Evolutionary conservation across 2,797 vertebrate species (phyloP).

Genomic region (Octomys mimax): DNA sequence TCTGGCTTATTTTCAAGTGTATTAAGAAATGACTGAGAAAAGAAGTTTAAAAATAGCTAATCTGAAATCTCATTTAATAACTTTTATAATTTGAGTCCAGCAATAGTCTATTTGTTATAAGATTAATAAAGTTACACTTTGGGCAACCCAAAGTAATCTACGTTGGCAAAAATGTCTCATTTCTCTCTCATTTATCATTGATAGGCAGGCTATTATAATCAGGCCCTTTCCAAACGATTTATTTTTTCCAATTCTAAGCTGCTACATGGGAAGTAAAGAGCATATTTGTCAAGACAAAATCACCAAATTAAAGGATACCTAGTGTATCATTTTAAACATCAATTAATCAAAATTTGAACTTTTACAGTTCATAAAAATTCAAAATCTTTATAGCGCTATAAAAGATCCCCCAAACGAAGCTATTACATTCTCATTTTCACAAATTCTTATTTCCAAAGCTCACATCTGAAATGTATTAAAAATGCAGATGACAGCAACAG

Average conservation of each 20-base stretch:
- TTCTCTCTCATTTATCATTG: background rate
- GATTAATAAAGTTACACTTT: background rate
- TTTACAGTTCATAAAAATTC: background rate
- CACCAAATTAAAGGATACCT: background rate
- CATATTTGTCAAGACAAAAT: background rate
- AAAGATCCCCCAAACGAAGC: background rate
- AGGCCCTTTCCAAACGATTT: background rate
- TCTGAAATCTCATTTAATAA: background rate
- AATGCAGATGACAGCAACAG: background rate
- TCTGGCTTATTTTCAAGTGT: background rate
- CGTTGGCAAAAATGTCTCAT: background rate
- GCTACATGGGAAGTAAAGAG: background rate
- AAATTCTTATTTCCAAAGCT: background rate
- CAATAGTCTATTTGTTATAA: background rate
- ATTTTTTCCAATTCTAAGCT: background rate
- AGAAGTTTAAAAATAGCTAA: conserved; percentile 10
- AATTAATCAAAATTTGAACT: background rate
- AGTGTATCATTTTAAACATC: conserved; percentile 13
- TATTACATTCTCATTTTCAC: background rate
- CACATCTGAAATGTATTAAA: background rate
- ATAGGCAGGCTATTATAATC: background rate
- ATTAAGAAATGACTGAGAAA: background rate
- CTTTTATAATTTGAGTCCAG: background rate
- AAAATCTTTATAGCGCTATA: conserved; percentile 3
- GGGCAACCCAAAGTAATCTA: background rate